Base-by-base conservation (phyloP, 2,797 vertebrate genomes). In the Momotus momota region DNA sequence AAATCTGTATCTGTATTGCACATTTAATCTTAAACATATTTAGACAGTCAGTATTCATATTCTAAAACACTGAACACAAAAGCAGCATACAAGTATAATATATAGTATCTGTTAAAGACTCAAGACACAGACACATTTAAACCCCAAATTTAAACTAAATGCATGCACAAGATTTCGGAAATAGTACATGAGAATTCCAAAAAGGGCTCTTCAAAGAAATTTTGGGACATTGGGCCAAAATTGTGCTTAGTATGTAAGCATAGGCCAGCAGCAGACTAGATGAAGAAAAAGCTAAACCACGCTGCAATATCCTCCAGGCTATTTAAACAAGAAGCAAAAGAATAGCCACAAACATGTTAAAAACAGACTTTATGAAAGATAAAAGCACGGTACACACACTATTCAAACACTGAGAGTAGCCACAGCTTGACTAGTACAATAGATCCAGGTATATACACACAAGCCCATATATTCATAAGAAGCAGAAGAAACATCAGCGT, bases 1-100 rank as follows among this genome's bases (percentile, higher is more conserved):
- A 96, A 87, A 90, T 70, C 29, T 82, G 45, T 83, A 86, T 64
- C 43, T 61, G 58, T 86, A 54, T 19, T 40, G 26, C 21, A 92
- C 15, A 60, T 60, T 72, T 75, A 96, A 21, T 75, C 80, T 92
- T 94, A 90, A 71, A 77, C 83, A 88, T 88, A 95, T 90, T 94
- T 94, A 96, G 66, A 97, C 74, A 88, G 82, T 96, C 97, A 97
- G 84, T 94, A 82, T 90, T 82, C 54, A 82, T 55, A 79, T 74
- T 84, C 20, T 88, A 80, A 94, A 94, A 90, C 90, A 95, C 79
- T 84, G 93, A 92, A 89, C 52, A 52, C 25, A 93, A 48, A 92
- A 62, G 55, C 87, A 74, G 38, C 20, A 55, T 55, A 65, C 17
- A 73, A 46, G 3, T 21, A 22, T 14, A 38, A 52, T 45, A 66